Evolutionary conservation across 2,888 invertebrate genomes (phyloP), one percentile per base, ranked within the genome.

Genomic region (Creontiades dilutus): DNA sequence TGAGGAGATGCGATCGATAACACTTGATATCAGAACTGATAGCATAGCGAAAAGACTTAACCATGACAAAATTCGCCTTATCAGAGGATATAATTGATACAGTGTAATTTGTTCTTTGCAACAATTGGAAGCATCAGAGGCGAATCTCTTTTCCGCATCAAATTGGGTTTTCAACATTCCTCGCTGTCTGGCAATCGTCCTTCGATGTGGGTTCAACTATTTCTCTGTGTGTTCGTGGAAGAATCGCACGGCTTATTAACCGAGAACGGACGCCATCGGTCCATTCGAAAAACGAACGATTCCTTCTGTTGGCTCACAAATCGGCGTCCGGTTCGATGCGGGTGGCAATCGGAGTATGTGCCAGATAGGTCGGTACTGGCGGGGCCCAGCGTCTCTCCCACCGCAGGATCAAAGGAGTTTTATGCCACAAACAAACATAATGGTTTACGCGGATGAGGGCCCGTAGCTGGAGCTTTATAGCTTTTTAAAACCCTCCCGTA

Each of bases 381-480:
- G n/a, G 68, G 68, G 68, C 12, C 11, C 68, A 5, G 23, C 5
- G 68, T 68, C 68, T 68, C 19, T 27, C 68, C 68, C 68, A 68
- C 68, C 23, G 68, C 9, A 13, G 68, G 68, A 68, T 68, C 68
- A 68, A 68, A 68, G 68, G 23, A 68, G 68, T 68, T 68, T 68
- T 68, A 68, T 68, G 68, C 19, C 19, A 68, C 23, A 78, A 78
- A 37, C 37, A 46, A 78, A 78, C 37, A 78, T 47, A 28, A 46
- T 78, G 78, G 78, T 78, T 78, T 47, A 46, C 78, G 78, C 19
- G 46, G 47, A 78, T 78, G 78, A 19, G 78, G 78, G 78, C 68
- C n/a, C 19, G 37, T 46, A 78, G 46, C 78, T 16, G 78, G 78
- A 16, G 78, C 14, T 78, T 78, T 78, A 78, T 78, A 47, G 19